Conservation (phyloP, 1,140 invertebrate genomes). For the Drosophila mayri region DNA sequence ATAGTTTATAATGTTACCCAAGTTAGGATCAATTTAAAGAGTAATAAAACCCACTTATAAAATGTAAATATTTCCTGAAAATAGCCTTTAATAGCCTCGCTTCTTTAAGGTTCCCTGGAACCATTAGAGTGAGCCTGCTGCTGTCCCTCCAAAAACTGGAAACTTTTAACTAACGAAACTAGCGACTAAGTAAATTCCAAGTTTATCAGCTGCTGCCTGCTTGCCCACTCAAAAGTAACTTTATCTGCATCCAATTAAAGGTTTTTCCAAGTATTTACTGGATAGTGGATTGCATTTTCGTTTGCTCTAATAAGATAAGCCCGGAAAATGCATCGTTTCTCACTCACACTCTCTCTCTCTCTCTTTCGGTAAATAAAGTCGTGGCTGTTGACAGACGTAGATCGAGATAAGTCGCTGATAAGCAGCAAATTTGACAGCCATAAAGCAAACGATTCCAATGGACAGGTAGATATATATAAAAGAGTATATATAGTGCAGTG, state of each 20-base stretch:
- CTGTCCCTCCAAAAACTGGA: constrained; percentile 12
- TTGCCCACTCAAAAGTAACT: constrained; percentile 45
- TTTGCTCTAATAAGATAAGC: constrained; percentile 67
- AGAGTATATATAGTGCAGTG: constrained; percentile 25
- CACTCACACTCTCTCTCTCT: not conserved
- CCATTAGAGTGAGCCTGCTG: not conserved
- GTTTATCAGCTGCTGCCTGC: constrained; percentile 50
- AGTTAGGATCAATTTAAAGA: not conserved
- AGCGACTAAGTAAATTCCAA: constrained; percentile 38
- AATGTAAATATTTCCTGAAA: not conserved
- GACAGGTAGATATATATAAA: constrained; percentile 46
- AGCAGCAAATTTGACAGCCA: constrained; percentile 77
- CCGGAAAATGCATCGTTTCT: constrained; percentile 30
- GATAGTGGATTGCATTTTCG: constrained; percentile 39
- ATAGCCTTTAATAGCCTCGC: not conserved
- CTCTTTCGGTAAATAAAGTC: constrained; percentile 24
- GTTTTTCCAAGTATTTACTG: constrained; percentile 37
- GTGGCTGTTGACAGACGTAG: constrained; percentile 61
- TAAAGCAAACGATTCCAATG: constrained; percentile 57
- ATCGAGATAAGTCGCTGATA: constrained; percentile 65
- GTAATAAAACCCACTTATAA: not conserved
- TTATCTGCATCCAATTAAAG: constrained; percentile 68
- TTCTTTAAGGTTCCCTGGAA: not conserved
- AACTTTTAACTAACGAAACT: constrained; percentile 27
- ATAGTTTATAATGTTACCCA: not conserved